These are phyloP conservation scores for Urosaurus nigricauda DNA, from an alignment of 2,797 vertebrate species.

Conservation along the genomic window DNA sequence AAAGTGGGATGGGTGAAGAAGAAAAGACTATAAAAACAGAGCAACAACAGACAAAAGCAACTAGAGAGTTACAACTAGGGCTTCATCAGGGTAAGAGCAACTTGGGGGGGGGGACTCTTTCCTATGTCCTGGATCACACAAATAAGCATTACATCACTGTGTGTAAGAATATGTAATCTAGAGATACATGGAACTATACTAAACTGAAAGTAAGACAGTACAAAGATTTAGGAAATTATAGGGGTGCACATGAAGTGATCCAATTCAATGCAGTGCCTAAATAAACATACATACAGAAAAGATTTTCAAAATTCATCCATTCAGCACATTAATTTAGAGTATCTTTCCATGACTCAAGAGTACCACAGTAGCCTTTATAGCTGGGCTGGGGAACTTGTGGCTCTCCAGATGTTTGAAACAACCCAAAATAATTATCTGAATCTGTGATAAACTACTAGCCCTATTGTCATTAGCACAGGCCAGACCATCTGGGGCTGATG, in stretches of 20 bases:
- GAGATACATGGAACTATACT: not conserved
- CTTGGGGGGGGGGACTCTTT: fast-evolving
- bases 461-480: not conserved
- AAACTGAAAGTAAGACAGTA: not conserved
- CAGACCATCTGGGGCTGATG: not conserved
- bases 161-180: not conserved
- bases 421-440: no score
- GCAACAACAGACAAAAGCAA: not conserved
- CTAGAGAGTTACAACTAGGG: conserved; percentile 6
- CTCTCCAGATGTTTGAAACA: no score
- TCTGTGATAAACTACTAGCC: not conserved
- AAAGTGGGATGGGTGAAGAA: conserved; percentile 47
- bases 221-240: not conserved
- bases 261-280: not conserved
- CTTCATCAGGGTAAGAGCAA: not conserved
- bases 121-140: not conserved
- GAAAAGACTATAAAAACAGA: conserved; percentile 43
- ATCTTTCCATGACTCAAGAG: not conserved
- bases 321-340: not conserved
- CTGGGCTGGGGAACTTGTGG: no score
- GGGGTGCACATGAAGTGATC: fast-evolving
- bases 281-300: not conserved
- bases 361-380: not conserved
- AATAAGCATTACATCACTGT: not conserved
- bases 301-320: fast-evolving